phyloP scores from a whole-genome alignment of 2,797 vertebrate species.

The Phaenicophaeus curvirostris region DNA sequence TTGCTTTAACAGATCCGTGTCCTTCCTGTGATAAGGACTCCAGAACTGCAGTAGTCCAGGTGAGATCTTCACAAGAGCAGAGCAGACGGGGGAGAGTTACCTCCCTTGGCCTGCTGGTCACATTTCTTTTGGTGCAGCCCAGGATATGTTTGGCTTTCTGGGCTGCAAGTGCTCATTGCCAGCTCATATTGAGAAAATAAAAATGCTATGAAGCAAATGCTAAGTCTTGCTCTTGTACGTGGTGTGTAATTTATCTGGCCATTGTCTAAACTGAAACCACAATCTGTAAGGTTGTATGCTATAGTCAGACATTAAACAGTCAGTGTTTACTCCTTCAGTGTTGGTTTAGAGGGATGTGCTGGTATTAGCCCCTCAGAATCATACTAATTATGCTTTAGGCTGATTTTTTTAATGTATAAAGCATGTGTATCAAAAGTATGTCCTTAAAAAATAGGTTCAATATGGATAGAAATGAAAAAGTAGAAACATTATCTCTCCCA shows the following conservation, averaged over 20 bases:
- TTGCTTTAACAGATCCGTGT: too few relatives aligned
- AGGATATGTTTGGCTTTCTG: too few relatives aligned
- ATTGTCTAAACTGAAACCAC: background rate
- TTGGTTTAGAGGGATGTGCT: background rate
- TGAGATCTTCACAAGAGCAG: too few relatives aligned
- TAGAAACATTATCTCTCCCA: background rate
- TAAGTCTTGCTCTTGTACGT: background rate
- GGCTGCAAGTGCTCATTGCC: too few relatives aligned
- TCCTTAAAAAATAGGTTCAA: background rate
- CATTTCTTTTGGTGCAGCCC: too few relatives aligned
- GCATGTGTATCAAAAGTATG: background rate
- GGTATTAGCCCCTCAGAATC: background rate
- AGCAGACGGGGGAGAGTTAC: too few relatives aligned
- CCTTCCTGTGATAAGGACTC: too few relatives aligned
- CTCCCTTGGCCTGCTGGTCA: too few relatives aligned
- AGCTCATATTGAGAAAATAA: background rate
- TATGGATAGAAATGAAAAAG: background rate
- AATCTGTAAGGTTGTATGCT: background rate
- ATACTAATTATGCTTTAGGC: background rate
- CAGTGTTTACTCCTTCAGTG: background rate
- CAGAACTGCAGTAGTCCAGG: too few relatives aligned
- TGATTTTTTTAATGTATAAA: background rate
- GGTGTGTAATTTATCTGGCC: background rate
- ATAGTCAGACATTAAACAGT: background rate
- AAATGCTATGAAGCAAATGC: background rate